phyloP scores from a whole-genome alignment of 2,797 vertebrate genomes.

The Acomys russatus region DNA sequence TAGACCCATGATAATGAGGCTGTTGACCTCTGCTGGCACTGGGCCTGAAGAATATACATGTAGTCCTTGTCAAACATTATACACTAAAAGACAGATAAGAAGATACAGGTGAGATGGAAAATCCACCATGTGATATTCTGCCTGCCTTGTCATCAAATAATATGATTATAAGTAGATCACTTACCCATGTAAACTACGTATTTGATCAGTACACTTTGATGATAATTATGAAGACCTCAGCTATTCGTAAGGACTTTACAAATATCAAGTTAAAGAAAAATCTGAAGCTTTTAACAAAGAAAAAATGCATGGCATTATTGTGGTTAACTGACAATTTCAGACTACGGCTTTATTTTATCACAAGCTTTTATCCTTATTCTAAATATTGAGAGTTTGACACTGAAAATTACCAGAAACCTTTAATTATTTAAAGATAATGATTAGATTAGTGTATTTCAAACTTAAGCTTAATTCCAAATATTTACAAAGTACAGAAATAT shows the following conservation, averaged over 20 bases:
- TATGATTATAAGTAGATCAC: background rate
- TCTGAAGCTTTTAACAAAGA: background rate
- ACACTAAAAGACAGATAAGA: background rate
- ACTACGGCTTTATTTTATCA: background rate
- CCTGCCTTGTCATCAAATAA: background rate
- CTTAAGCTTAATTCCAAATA: slow-evolving; percentile 83
- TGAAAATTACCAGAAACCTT: background rate
- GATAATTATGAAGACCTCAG: background rate
- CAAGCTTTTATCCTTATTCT: background rate
- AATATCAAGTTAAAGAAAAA: background rate
- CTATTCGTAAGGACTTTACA: background rate
- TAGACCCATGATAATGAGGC: background rate
- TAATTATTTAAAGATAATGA: background rate
- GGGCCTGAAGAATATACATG: background rate
- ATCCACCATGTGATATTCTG: background rate
- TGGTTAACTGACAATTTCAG: background rate
- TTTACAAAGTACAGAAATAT: slow-evolving; percentile 76
- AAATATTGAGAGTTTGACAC: background rate
- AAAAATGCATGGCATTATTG: background rate
- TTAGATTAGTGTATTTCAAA: slow-evolving; percentile 54
- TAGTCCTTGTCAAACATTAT: background rate
- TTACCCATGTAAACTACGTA: background rate
- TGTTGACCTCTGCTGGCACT: background rate
- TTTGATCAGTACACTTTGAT: background rate
- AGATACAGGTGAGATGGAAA: background rate